phyloP scores from a whole-genome alignment of 1,140 invertebrate genomes.

The Atta texana region DNA sequence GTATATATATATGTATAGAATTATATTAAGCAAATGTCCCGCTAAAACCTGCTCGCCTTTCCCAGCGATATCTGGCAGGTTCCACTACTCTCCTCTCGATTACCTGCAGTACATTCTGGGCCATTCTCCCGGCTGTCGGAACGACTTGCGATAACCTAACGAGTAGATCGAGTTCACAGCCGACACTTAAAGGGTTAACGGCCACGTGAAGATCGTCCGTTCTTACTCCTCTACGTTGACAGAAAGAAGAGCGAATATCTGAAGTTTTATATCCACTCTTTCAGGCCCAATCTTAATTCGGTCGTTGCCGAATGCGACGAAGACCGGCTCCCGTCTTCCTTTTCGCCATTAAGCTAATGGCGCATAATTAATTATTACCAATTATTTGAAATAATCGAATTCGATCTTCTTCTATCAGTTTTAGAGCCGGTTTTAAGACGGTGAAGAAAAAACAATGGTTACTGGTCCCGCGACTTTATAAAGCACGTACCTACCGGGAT shows the following conservation, averaged over 20 bases:
- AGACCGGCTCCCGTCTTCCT: slow-evolving; percentile 1
- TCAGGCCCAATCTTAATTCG: slow-evolving; percentile 55
- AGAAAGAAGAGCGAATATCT: slow-evolving; percentile 21
- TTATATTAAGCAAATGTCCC: slow-evolving; percentile 60
- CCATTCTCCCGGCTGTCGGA: slow-evolving; percentile 17
- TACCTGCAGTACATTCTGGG: slow-evolving; percentile 59
- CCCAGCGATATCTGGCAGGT: slow-evolving; percentile 56
- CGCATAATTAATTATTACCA: slow-evolving; percentile 60
- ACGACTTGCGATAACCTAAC: slow-evolving; percentile 68
- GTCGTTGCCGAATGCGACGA: slow-evolving; percentile 30
- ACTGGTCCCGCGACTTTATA: slow-evolving; percentile 3
- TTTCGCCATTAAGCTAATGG: slow-evolving; percentile 46
- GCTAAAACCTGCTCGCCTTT: slow-evolving; percentile 39
- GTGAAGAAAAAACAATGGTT: slow-evolving; percentile 40
- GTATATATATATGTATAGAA: background rate
- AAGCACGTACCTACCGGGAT: background rate
- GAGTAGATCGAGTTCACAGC: slow-evolving; percentile 66
- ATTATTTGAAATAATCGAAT: slow-evolving; percentile 44
- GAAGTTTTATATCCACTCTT: slow-evolving; percentile 40
- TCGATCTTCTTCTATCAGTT: slow-evolving; percentile 22
- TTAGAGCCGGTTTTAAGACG: slow-evolving; percentile 39
- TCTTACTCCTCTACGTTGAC: background rate
- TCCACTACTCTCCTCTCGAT: slow-evolving; percentile 49
- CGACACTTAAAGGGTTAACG: slow-evolving; percentile 58
- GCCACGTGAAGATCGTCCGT: slow-evolving; percentile 30